phyloP scores from a whole-genome alignment of 2,797 vertebrate genomes.

The Anableps anableps region DNA sequence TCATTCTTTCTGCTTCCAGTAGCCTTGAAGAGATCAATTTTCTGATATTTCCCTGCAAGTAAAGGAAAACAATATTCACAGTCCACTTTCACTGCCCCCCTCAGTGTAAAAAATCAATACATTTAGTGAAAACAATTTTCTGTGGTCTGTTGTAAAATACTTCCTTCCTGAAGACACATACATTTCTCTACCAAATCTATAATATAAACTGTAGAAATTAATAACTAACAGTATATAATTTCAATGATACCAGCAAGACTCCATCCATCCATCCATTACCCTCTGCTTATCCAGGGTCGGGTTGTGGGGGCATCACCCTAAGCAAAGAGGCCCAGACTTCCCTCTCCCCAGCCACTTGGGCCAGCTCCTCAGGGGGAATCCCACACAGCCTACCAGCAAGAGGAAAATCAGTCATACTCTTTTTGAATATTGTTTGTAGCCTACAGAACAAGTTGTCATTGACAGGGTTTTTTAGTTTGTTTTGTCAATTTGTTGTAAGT shows the following conservation, averaged over 20 bases:
- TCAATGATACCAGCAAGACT: not conserved
- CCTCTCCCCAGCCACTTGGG: too few species aligned
- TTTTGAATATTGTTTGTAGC: not conserved
- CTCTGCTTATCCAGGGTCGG: too few species aligned
- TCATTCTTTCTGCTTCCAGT: not conserved
- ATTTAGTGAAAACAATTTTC: not conserved
- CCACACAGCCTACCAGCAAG: too few species aligned
- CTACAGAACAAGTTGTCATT: not conserved
- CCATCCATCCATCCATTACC: too few species aligned
- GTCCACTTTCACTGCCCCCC: not conserved
- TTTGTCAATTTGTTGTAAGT: not conserved
- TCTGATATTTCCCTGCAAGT: not conserved
- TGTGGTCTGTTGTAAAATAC: not conserved
- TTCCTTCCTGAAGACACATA: not conserved
- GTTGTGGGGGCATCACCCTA: too few species aligned
- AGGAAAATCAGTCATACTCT: not conserved
- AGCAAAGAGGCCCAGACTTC: too few species aligned
- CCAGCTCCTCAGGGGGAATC: too few species aligned
- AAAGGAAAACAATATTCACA: conserved; percentile 1
- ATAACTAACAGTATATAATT: not conserved
- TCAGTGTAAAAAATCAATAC: not conserved
- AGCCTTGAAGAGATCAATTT: conserved; percentile 4
- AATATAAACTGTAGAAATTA: not conserved
- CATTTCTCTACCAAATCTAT: not conserved
- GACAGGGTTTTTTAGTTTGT: not conserved